Percentiles rank a stretch among this genome's conserved stretches.
Conservation (phyloP, 2,888 invertebrate genomes). For the Hedychridium roseum region DNA sequence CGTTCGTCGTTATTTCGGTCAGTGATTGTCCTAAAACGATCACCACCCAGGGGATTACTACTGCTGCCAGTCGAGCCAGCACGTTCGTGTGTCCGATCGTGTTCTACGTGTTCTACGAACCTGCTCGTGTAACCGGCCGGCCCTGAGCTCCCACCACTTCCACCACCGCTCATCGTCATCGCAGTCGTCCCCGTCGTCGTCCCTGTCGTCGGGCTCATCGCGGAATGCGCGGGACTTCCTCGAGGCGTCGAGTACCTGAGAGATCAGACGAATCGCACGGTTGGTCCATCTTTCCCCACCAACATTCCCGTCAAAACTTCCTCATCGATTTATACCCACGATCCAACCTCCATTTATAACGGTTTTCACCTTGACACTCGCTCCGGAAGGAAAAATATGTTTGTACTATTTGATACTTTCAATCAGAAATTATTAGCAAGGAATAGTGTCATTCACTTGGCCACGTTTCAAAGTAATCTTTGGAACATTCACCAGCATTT, state of each 20-base stretch:
- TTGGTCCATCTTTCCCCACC: conserved; percentile 24
- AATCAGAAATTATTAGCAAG: too few relatives aligned
- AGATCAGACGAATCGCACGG: conserved; percentile 31
- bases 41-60: conserved; percentile 56
- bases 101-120: conserved; percentile 56
- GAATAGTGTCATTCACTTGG: too few relatives aligned
- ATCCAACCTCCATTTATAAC: too few relatives aligned
- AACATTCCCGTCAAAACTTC: too few relatives aligned
- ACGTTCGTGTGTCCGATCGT: conserved; percentile 42
- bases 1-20: conserved; percentile 32
- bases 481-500: too few relatives aligned
- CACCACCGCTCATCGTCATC: conserved; percentile 29
- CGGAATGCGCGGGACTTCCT: conserved; percentile 59
- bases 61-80: conserved; percentile 54
- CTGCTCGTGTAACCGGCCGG: conserved; percentile 75
- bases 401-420: too few relatives aligned
- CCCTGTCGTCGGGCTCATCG: conserved; percentile 39
- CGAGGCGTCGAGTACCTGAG: conserved; percentile 59
- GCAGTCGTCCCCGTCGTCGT: conserved; percentile 43
- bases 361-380: too few relatives aligned
- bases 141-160: conserved; percentile 33
- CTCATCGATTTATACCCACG: too few relatives aligned
- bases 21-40: conserved; percentile 58
- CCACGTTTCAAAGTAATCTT: too few relatives aligned
- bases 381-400: too few relatives aligned